phyloP scores from a whole-genome alignment of 2,113 vertebrate species.

The Crocuta crocuta region DNA sequence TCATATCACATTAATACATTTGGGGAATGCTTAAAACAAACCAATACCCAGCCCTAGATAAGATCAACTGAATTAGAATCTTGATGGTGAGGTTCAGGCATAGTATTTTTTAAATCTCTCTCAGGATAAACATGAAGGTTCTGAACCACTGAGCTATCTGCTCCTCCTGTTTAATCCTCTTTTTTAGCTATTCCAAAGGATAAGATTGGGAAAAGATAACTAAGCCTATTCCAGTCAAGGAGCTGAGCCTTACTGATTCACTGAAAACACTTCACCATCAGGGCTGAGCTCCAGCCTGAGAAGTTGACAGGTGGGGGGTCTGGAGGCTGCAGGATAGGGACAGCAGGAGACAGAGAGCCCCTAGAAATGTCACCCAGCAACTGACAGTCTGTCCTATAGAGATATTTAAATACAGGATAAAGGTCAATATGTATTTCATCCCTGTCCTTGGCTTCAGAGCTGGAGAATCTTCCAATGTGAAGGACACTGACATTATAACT shows the following conservation, averaged over 20 bases:
- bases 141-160: neutral
- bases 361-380: neutral
- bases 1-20: neutral
- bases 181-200: neutral
- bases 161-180: neutral
- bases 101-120: neutral
- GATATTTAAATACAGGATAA: neutral
- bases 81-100: neutral
- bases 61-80: neutral
- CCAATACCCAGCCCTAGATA: neutral
- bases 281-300: neutral
- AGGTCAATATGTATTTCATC: neutral
- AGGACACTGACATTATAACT: neutral
- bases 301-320: fast-evolving
- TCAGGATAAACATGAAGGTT: neutral
- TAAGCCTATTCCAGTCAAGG: neutral
- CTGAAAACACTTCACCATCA: neutral
- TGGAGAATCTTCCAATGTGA: neutral
- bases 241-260: neutral
- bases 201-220: neutral
- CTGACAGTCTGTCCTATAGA: neutral
- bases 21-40: neutral
- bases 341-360: neutral
- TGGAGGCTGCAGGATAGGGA: neutral
- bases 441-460: neutral